Evolutionary conservation across 2,888 invertebrate species (phyloP), one percentile per base, ranked within the genome.

Genomic region (Drosophila greeni): DNA sequence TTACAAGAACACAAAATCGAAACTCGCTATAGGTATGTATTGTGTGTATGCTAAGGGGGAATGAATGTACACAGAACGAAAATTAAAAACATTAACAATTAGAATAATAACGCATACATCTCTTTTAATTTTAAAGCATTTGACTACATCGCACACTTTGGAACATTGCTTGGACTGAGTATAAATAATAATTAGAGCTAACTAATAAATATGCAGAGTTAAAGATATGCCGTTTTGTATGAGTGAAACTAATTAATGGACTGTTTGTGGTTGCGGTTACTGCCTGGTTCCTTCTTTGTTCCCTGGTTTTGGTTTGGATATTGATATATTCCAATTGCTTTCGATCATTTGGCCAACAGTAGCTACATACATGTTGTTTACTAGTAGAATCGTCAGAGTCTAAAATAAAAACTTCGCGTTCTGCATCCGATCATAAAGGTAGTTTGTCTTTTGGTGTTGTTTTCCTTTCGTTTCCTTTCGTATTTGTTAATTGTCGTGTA

Each of bases 401-500:
- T 60, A 60, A 74, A 55, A 61, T 45, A 57, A 71, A 47, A 60
- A 55, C 34, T 36, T 42, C 59, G 29, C 53, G 43, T 52, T 36
- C 57, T 43, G 58, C 70, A 49, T 49, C 56, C 57, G 65, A 54
- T 67, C 47, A 53, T 65, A 60, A 72, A 76, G 82, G 77, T 76
- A 79, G 72, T 70, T 70, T 80, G 75, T 76, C 73, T 81, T 83
- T 78, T 82, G 75, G 73, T 75, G 70, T 74, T 42, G 14, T 47
- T 54, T 53, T 31, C 54, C 20, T 12, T 31, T 58, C 20, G 37
- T 48, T 61, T 73, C 66, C 58, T 56, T 58, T 51, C 34, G 16
- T 3, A 14, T 20, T 29, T 18, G 16, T 29, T 77, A 86, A 68
- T 86, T 83, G 56, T 90, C 94, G 79, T 94, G 94, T 68, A 89